These are phyloP conservation scores for Kryptopterus vitreolus DNA, from an alignment of 2,797 vertebrate genomes.

Conservation along the genomic window DNA sequence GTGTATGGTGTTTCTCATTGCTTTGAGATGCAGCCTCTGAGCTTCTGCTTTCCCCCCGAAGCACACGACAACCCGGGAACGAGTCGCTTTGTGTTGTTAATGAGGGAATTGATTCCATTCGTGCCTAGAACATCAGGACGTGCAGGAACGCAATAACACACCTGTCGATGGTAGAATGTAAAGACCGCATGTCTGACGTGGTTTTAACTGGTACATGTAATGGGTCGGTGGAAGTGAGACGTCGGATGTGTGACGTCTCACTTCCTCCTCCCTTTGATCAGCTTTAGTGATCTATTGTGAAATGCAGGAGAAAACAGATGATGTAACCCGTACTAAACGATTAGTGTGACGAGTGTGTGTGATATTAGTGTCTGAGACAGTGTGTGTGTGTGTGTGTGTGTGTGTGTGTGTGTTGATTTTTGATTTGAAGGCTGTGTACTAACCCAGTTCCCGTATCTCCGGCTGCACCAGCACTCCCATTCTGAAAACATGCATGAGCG, in stretches of 20 bases:
- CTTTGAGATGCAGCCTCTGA: constrained; percentile 38
- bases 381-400: constrained; percentile 11
- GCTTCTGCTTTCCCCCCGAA: constrained; percentile 30
- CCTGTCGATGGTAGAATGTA: too few species aligned
- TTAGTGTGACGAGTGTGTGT: not conserved
- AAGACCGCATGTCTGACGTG: too few species aligned
- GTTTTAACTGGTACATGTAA: not conserved
- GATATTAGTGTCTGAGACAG: not conserved
- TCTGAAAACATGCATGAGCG: constrained; percentile 99
- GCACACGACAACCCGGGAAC: not conserved
- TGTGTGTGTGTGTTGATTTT: constrained; percentile 3
- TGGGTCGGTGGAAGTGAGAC: not conserved
- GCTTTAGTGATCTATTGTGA: not conserved
- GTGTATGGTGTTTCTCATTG: constrained; percentile 9
- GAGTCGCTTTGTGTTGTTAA: constrained; percentile 20
- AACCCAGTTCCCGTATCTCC: constrained; percentile 89
- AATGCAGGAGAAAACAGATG: not conserved
- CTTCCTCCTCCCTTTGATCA: not conserved
- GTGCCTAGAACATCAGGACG: not conserved
- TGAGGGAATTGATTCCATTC: not conserved
- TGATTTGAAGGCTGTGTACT: constrained; percentile 63
- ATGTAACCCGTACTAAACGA: not conserved
- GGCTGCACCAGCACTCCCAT: constrained; percentile 97
- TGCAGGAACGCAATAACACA: not conserved
- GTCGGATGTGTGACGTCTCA: not conserved